Percentiles rank a stretch among this genome's conserved stretches.
phyloP scores from a whole-genome alignment of 2,888 invertebrate genomes.

The Drosophila melanocephala region DNA sequence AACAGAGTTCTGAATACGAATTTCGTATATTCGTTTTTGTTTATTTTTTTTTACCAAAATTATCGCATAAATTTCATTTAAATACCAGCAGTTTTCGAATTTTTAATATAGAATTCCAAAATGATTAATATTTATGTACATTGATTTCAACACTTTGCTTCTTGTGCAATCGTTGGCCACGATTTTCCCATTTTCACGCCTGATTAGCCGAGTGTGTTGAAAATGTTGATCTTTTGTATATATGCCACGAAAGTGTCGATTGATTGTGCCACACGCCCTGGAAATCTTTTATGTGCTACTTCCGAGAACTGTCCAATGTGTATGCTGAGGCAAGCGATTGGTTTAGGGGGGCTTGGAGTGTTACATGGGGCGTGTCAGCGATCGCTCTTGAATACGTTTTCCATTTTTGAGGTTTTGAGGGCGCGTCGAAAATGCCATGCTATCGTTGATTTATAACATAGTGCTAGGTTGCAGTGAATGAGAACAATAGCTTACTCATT shows the following conservation, averaged over 20 bases:
- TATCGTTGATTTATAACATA: background rate
- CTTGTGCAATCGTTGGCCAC: conserved; percentile 53
- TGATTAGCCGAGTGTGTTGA: conserved; percentile 74
- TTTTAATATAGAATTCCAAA: background rate
- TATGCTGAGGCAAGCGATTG: no score
- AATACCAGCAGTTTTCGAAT: conserved; percentile 11
- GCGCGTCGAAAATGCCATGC: background rate
- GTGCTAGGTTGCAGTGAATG: background rate
- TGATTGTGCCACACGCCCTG: conserved; percentile 65
- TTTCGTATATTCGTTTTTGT: background rate
- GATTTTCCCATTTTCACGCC: conserved; percentile 63
- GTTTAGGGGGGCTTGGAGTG: background rate
- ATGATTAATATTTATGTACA: conserved; percentile 45
- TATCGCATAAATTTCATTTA: conserved; percentile 17
- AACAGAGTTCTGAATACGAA: conserved; percentile 3
- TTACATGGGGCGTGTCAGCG: conserved; percentile 9
- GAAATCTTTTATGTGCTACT: conserved; percentile 8
- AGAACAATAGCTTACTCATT: background rate
- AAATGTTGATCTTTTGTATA: conserved; percentile 55
- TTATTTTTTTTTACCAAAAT: background rate
- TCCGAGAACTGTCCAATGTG: conserved; percentile 1
- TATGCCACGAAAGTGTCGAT: conserved; percentile 59
- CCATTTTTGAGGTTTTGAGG: background rate
- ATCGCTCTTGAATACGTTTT: conserved; percentile 11
- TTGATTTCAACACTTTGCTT: conserved; percentile 58